A percentile compares a stretch with the other conserved stretches of the same genome.
Evolutionary conservation across 2,113 vertebrate species (phyloP).

Genomic region (Takifugu bimaculatus): DNA sequence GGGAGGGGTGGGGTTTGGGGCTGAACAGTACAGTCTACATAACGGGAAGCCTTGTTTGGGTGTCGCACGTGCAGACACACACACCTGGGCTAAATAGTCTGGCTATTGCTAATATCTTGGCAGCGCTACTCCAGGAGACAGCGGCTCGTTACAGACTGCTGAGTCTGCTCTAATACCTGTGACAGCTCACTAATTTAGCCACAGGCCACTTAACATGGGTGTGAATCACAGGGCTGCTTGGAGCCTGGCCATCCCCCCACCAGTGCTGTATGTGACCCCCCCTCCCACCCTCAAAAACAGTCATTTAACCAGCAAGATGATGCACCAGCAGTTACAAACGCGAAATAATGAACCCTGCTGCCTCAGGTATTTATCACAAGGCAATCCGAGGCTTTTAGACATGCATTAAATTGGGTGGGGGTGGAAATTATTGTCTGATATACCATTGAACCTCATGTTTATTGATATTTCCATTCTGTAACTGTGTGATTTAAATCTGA

Average conservation of each 20-base stretch:
- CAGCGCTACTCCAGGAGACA: slow-evolving; percentile 51
- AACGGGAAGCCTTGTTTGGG: slow-evolving; percentile 60
- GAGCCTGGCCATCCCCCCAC: slow-evolving; percentile 10
- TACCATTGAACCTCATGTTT: slow-evolving; percentile 24
- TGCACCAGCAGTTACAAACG: slow-evolving; percentile 53
- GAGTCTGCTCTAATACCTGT: slow-evolving; percentile 55
- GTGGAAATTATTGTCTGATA: not conserved
- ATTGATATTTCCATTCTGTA: no score
- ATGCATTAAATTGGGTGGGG: slow-evolving; percentile 35
- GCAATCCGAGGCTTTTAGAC: slow-evolving; percentile 11
- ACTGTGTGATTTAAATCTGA: not conserved
- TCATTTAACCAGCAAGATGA: slow-evolving; percentile 59
- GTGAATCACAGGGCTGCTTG: slow-evolving; percentile 62
- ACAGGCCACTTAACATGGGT: slow-evolving; percentile 51
- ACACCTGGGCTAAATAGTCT: slow-evolving; percentile 50
- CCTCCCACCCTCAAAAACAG: slow-evolving; percentile 44
- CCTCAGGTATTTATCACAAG: slow-evolving; percentile 60
- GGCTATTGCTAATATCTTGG: slow-evolving; percentile 57
- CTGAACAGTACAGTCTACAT: slow-evolving; percentile 27
- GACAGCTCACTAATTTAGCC: slow-evolving; percentile 61
- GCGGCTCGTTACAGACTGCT: slow-evolving; percentile 47
- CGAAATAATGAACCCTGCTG: slow-evolving; percentile 52
- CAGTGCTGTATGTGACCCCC: slow-evolving; percentile 36
- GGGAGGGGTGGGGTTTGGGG: slow-evolving; percentile 28
- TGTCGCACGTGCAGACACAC: slow-evolving; percentile 52